A percentile compares a stretch with the other conserved stretches of the same genome.
Conservation (phyloP, 2,888 invertebrate genomes). For the Leucophenga maculata region DNA sequence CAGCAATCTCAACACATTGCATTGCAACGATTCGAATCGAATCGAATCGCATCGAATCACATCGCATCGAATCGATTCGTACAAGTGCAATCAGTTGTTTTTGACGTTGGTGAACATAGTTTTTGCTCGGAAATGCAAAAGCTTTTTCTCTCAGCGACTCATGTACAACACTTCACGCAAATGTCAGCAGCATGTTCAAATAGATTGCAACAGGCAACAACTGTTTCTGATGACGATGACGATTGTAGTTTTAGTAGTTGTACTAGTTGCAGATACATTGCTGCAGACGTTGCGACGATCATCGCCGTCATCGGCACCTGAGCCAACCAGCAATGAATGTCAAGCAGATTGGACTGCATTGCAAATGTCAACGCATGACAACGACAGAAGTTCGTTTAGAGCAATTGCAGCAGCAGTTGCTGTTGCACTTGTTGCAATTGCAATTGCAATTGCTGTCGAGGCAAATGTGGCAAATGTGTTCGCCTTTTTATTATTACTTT, state of each 20-base stretch:
- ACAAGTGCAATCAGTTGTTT: constrained; percentile 59
- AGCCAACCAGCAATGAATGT: constrained; percentile 18
- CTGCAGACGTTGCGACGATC: no score
- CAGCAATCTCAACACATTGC: background rate
- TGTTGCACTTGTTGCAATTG: constrained; percentile 22
- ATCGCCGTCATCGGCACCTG: background rate
- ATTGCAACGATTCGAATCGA: background rate
- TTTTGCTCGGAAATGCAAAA: background rate
- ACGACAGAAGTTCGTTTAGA: constrained; percentile 34
- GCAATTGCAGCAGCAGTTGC: constrained; percentile 9
- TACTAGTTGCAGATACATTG: background rate
- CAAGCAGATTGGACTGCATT: constrained; percentile 27
- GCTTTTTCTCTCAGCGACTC: background rate
- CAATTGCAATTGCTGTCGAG: constrained; percentile 6
- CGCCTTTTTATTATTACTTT: no score
- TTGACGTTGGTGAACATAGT: constrained; percentile 32
- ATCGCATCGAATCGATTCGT: constrained; percentile 25
- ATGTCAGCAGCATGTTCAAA: constrained; percentile 17
- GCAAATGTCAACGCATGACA: constrained; percentile 42
- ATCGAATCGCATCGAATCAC: constrained; percentile 4
- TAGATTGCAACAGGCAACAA: constrained; percentile 1
- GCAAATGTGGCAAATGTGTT: constrained; percentile 2
- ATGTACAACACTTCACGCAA: constrained; percentile 16
- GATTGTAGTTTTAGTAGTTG: background rate
- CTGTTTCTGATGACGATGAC: background rate